Evolutionary conservation across 2,113 vertebrate species (phyloP).

Genomic region (Rissa tridactyla): DNA sequence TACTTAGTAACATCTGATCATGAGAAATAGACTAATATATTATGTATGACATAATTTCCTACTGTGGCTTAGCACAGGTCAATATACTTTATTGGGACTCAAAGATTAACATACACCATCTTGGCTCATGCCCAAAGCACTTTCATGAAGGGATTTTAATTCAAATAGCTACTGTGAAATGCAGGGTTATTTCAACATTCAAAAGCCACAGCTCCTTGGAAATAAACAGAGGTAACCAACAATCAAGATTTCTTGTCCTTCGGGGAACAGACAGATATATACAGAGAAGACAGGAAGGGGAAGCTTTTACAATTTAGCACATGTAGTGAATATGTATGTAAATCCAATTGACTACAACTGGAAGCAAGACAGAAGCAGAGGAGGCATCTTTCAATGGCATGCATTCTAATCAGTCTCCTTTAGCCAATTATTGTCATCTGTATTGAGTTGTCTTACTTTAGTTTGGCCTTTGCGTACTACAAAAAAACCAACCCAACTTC

Average conservation of each 20-base stretch:
- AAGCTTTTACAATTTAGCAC: neutral
- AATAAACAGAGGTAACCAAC: neutral
- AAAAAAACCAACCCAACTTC: rapidly evolving
- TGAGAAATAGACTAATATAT: neutral
- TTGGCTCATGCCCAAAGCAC: neutral
- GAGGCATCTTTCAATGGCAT: neutral
- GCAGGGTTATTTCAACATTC: neutral
- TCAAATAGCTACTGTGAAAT: neutral
- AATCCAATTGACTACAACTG: neutral
- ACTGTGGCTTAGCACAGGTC: neutral
- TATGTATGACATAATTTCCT: neutral
- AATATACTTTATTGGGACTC: neutral
- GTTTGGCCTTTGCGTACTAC: neutral
- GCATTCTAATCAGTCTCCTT: neutral
- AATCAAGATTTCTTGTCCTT: neutral
- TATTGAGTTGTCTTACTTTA: neutral
- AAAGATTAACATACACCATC: neutral
- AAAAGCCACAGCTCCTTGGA: neutral
- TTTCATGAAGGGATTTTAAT: neutral
- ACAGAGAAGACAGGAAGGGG: neutral
- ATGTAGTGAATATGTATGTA: neutral
- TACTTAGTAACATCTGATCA: neutral
- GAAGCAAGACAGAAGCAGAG: neutral
- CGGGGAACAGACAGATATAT: neutral
- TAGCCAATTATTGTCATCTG: neutral